Base-by-base conservation (phyloP, 1,140 invertebrate genomes). In the Drosophila suzukii region DNA sequence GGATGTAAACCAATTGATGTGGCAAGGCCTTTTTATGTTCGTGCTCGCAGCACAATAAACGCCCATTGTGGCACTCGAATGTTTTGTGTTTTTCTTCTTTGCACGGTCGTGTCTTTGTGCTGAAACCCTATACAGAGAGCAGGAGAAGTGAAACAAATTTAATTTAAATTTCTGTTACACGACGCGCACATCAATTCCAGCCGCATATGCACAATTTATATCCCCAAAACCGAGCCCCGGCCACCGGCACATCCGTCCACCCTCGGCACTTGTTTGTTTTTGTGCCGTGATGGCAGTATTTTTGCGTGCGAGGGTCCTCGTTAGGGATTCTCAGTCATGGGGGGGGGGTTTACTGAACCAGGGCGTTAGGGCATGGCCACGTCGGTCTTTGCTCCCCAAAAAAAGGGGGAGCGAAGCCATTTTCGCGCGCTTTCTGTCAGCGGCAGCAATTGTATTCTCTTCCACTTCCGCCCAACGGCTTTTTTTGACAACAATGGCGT, bases 151-250 rank as follows among this genome's bases (percentile, higher is more conserved):
- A 80, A 80, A 71, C 66, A 56, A 86, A 88, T 88, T 81, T 79
- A 88, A 86, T 88, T 88, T 86, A 88, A 88, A 82, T 86, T 88
- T 82, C 75, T 55, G 59, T 73, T 82, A 58, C 59, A 54, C 58
- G 72, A 59, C 39, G 27, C 50, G 56, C 56, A 63, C 76, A 58
- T 61, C 75, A 79, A 82, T 78, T 82, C 46, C 46, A 56, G 83
- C 71, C 75, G 70, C 83, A 86, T 78, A 73, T 82, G 82, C 82
- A 68, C 60, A 82, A 72, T 67, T 75, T 62, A 57, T 82, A 65
- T 50, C 27, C 39, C 38, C 36, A 20, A 49, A 47, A 39, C 17
- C 46, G 27, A 10, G 32, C 49, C 68, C 57, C 20, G 30, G 32
- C 49, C 58, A 34, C 44, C 30, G 44, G 41, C 43, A 32, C 63